Base-by-base conservation (phyloP, 2,888 invertebrate genomes). In the Sepioteuthis lessoniana region DNA sequence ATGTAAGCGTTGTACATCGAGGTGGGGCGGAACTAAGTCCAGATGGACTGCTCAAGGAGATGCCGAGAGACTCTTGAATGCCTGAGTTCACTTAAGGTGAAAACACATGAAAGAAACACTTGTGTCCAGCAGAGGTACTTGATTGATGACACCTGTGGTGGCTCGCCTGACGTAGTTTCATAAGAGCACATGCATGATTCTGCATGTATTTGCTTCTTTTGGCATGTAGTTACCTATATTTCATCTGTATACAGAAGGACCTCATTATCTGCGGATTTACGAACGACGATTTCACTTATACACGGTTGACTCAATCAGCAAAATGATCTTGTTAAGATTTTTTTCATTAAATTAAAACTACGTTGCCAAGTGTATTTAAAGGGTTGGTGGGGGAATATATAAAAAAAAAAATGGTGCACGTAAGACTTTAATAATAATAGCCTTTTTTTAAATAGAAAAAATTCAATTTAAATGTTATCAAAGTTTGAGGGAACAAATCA, bases 21-120 rank as follows among this genome's bases (percentile, higher is more conserved):
- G 76, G 8, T 10, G 76, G 16, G 35, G n/a, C n/a, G 76, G n/a
- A 76, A n/a, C 76, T 76, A 10, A 13, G 3, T n/a, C 76, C 76
- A n/a, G 76, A 76, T n/a, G n/a, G n/a, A n/a, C 10, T 16, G 76
- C 35, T 76, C 76, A 76, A 76, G 76, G 76, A 76, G 76, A 25
- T 76, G n/a, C 76, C n/a, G 76, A 76, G n/a, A 76, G n/a, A 35
- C 76, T n/a, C 76, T 76, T 76, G 76, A 76, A n/a, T 76, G 13
- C 19, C 76, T n/a, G 76, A 35, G 76, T 76, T 76, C 76, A 76
- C 76, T 76, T 76, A 76, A 76, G 76, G n/a, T 76, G n/a, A 35
- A 76, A 76, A 76, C n/a, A 76, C 76, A 76, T 76, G 76, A 76
- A 76, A 76, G 76, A 76, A 35, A 76, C 76, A 76, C 76, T 76